These are phyloP conservation scores for Chymomyza caudatula DNA, from an alignment of 2,888 invertebrate genomes.

Conservation along the genomic window DNA sequence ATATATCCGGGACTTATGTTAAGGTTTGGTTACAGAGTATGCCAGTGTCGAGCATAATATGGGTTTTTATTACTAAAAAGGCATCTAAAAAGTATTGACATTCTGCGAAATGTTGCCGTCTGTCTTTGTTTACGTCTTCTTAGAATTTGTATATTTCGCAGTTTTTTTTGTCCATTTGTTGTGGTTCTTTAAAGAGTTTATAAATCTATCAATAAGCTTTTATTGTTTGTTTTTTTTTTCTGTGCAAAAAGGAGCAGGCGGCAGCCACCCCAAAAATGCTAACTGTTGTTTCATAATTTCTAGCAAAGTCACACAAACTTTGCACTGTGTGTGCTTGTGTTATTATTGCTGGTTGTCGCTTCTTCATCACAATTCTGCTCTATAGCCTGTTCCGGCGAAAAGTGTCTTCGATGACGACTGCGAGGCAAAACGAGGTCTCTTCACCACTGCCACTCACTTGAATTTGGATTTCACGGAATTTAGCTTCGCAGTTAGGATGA, in stretches of 20 bases:
- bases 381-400: slow-evolving; percentile 66
- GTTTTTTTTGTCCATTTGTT: slow-evolving; percentile 7
- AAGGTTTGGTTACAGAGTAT: too few relatives aligned
- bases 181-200: neutral
- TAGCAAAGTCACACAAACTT: neutral
- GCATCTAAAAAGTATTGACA: neutral
- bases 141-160: neutral
- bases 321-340: neutral
- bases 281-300: neutral
- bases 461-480: slow-evolving; percentile 72
- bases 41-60: too few relatives aligned
- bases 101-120: neutral
- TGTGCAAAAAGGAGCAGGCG: neutral
- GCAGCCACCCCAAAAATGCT: neutral
- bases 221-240: neutral
- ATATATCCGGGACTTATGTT: too few relatives aligned
- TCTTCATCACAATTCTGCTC: slow-evolving; percentile 52
- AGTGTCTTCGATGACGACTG: slow-evolving; percentile 64
- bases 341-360: slow-evolving; percentile 12
- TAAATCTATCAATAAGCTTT: neutral
- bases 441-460: slow-evolving; percentile 55
- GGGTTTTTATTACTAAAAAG: neutral
- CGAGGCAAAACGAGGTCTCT: neutral
- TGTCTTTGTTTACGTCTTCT: neutral
- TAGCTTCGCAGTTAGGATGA: slow-evolving; percentile 65